Conservation (phyloP, 2,113 vertebrate species). For the Dicerorhinus sumatrensis region DNA sequence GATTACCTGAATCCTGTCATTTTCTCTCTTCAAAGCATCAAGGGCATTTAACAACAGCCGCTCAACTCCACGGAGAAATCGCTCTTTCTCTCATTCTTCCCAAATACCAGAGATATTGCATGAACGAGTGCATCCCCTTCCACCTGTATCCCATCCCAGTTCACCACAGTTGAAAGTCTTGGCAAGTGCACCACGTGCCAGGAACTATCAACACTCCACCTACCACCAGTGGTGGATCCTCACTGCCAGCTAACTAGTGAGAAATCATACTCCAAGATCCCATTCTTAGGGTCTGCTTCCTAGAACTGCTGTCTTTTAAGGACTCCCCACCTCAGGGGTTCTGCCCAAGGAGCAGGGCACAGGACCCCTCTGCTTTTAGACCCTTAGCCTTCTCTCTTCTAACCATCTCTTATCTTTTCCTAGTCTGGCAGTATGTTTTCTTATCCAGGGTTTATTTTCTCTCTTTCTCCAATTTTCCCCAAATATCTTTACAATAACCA, state of each 20-base stretch:
- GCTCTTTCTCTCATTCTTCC: background rate
- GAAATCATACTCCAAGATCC: background rate
- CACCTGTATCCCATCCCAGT: background rate
- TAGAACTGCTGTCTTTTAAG: background rate
- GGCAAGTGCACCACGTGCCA: background rate
- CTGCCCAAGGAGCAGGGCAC: background rate
- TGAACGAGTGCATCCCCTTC: background rate
- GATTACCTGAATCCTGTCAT: background rate
- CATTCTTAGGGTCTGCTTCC: background rate
- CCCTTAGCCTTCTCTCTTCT: background rate
- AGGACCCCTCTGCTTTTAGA: background rate
- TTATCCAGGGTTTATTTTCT: background rate
- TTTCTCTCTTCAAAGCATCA: background rate
- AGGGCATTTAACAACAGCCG: background rate
- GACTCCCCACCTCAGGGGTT: background rate
- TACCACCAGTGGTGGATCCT: background rate
- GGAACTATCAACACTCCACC: background rate
- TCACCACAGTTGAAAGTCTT: background rate
- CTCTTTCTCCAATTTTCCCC: background rate
- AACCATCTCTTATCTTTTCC: background rate
- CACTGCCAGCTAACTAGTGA: background rate
- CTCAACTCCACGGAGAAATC: background rate
- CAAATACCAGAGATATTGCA: background rate
- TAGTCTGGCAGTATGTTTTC: background rate
- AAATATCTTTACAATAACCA: background rate